Conservation (phyloP, 2,797 vertebrate genomes). For the Sebastes ruberrimus region DNA sequence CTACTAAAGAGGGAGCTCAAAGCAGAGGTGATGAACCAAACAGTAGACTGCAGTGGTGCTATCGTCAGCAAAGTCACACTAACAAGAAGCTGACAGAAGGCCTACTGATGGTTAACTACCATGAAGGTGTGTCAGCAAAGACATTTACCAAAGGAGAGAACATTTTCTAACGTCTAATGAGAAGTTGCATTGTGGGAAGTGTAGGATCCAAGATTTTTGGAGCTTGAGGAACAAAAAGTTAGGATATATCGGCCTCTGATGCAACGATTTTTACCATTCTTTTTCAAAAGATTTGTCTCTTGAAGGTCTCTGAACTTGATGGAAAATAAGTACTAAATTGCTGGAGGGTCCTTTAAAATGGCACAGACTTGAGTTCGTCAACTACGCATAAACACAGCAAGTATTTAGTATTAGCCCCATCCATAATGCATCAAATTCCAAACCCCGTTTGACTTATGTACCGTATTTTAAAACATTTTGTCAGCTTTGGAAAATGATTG, state of each 20-base stretch:
- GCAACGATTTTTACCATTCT: rapidly evolving
- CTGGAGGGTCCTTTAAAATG: too few relatives aligned
- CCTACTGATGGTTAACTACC: not conserved
- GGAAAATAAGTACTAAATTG: not conserved
- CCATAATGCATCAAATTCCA: not conserved
- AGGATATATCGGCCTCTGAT: not conserved
- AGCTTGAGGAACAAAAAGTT: not conserved
- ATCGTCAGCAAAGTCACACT: not conserved
- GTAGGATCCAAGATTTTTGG: not conserved
- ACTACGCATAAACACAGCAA: not conserved
- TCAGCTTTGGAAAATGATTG: not conserved
- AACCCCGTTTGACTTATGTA: not conserved
- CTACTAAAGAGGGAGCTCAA: not conserved
- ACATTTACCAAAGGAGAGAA: not conserved
- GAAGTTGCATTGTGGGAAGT: not conserved
- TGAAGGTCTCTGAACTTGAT: not conserved
- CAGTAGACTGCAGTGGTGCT: not conserved
- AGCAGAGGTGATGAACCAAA: not conserved
- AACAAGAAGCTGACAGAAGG: not conserved
- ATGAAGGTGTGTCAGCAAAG: not conserved
- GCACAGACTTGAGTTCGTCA: not conserved
- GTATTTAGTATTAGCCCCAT: too few relatives aligned
- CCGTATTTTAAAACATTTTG: not conserved
- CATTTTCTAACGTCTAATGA: not conserved
- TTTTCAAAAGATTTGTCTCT: rapidly evolving